A percentile compares a stretch with the other conserved stretches of the same genome.
phyloP scores from a whole-genome alignment of 2,888 invertebrate species.

The Archips xylosteana region DNA sequence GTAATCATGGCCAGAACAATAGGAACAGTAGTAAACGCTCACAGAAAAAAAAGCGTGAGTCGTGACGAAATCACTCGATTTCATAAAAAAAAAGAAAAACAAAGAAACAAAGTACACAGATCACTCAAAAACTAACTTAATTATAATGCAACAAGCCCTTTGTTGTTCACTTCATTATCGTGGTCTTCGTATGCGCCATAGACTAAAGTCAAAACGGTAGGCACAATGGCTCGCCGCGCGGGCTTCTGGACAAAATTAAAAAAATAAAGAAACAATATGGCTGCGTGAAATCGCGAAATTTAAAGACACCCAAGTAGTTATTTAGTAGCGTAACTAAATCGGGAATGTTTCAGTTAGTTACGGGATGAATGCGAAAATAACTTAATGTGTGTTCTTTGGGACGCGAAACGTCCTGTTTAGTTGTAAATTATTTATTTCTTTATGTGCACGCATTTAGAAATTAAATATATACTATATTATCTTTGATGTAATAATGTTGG shows the following conservation, averaged over 20 bases:
- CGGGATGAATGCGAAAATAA: slow-evolving; percentile 25
- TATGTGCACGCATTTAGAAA: neutral
- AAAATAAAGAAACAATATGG: slow-evolving; percentile 58
- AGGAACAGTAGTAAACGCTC: slow-evolving; percentile 48
- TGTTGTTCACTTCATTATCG: neutral
- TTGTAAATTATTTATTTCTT: neutral
- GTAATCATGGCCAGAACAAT: slow-evolving; percentile 38
- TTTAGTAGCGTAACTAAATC: slow-evolving; percentile 59
- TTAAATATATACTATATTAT: neutral
- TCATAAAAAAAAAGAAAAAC: neutral
- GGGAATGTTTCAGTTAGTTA: slow-evolving; percentile 52
- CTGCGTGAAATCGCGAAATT: slow-evolving; percentile 71
- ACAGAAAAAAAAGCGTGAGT: slow-evolving; percentile 17
- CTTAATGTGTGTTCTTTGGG: slow-evolving; percentile 24
- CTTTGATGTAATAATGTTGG: neutral
- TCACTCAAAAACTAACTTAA: neutral
- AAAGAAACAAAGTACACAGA: neutral
- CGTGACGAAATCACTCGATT: slow-evolving; percentile 10
- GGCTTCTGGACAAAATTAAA: slow-evolving; percentile 56
- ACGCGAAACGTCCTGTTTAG: neutral
- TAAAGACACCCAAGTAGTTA: slow-evolving; percentile 74
- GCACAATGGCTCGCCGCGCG: slow-evolving; percentile 63
- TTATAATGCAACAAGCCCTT: neutral
- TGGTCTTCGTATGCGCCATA: neutral
- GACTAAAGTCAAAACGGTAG: slow-evolving; percentile 44